Evolutionary conservation across 53 echinoderm and acorn worm species (phyloP), one percentile per base, ranked within the genome.

Genomic region (Hippasteria phrygiana): DNA sequence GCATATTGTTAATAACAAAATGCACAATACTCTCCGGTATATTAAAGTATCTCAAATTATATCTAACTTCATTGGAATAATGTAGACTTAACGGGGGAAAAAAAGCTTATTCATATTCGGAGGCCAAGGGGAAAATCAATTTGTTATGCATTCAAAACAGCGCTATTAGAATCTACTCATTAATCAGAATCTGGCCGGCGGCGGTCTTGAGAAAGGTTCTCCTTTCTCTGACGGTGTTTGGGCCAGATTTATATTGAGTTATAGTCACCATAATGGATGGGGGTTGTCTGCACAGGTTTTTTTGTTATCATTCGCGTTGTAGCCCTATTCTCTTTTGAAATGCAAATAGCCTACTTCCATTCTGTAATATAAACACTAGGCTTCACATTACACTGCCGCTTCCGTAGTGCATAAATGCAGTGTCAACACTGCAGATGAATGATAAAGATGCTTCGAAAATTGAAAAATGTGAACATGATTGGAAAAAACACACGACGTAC

Each of bases 141-240:
- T 66, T 66, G 67, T 35, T 34, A 35, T 35, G 67, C 67, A 66
- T 66, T 35, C 9, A 33, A 34, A 34, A 66, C 59, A 59, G 59
- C 59, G 17, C 59, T 35, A 66, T 66, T 35, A 35, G 34, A 35
- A 66, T 17, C 16, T 2, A 14, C 35, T 66, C 67, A 66, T 66
- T 35, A 66, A 66, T 66, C 67, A 34, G 67, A 8, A 35, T 66
- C 34, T 66, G 32, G 67, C 67, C 17, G 35, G 33, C 67, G 67
- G 67, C 67, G 3, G 59, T 29, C 33, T 1, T 1, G 17, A 34
- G 36, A 4, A 66, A 2, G 32, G 67, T 8, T 14, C 6, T 33
- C 10, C 7, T 26, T 35, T 66, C 7, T 66, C 59, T 59, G 8
- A 34, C 62, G 27, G 62, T 20, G 29, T 26, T 66, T 66, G 2